Conservation (phyloP, 2,113 vertebrate genomes). For the Eudorcas thomsonii region DNA sequence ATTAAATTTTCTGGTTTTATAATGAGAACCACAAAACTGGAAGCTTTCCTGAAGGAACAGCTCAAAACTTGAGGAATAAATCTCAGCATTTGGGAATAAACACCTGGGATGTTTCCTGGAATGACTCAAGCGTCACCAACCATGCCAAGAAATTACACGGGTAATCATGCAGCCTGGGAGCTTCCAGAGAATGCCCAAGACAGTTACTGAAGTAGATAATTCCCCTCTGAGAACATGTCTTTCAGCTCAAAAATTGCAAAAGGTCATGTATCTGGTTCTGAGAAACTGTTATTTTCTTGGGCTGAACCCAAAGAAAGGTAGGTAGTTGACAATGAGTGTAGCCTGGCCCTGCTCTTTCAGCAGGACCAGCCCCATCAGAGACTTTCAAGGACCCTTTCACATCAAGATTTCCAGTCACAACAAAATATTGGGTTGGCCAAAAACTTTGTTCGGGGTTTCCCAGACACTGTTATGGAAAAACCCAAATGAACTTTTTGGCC, state of each 20-base stretch:
- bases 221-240: not conserved
- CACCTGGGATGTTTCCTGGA: not conserved
- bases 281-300: not conserved
- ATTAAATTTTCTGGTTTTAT: not conserved
- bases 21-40: conserved; percentile 3
- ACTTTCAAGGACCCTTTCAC: not conserved
- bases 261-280: not conserved
- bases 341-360: not conserved
- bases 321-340: fast-evolving
- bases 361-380: not conserved
- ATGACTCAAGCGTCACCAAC: conserved; percentile 36
- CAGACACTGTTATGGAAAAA: not conserved
- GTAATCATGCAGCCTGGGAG: not conserved
- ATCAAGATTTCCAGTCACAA: not conserved
- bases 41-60: conserved; percentile 15
- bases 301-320: not conserved
- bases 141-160: conserved; percentile 47
- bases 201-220: not conserved
- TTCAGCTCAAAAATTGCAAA: not conserved
- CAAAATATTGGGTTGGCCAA: not conserved
- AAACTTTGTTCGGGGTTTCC: not conserved
- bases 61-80: conserved; percentile 27
- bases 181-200: not conserved
- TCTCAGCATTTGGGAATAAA: conserved; percentile 32
- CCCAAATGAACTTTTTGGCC: not conserved